Evolutionary conservation across 2,888 invertebrate species (phyloP), one percentile per base, ranked within the genome.

Genomic region (Odontocolon sp.): DNA sequence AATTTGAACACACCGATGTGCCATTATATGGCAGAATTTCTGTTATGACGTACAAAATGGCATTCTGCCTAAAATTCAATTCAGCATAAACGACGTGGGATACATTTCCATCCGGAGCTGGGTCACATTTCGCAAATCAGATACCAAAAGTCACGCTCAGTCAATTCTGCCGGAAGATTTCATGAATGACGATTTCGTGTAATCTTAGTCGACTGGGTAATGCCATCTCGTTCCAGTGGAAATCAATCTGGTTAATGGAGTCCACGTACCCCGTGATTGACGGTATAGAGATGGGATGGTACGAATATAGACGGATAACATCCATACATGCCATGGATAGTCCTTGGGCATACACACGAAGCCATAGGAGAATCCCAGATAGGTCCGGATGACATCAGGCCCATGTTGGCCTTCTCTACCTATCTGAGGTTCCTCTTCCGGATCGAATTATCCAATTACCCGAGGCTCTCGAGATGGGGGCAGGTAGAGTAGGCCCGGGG

Each of bases 401-500:
- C 50, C 40, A 23, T n/a, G 31, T 11, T 6, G 4, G 3, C 4
- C 18, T 14, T 38, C 57, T 45, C 52, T 9, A 56, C 54, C 63
- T 36, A 31, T 33, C 40, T 70, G 78, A 63, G 50, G 57, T 67
- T 70, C 68, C 52, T 54, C 72, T 79, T 84, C 85, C 83, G 84
- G 84, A 83, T 86, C 84, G 85, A 87, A 87, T 87, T 87, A 88
- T 86, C 85, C 87, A 88, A 88, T 88, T 88, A 88, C 83, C 83
- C 82, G 82, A 73, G 81, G 83, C 81, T 80, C 79, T 8, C 16
- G 38, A 26, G 18, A 18, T 28, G 42, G 50, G 26, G 47, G 38
- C 40, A 18, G 26, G 47, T 6, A 63, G 59, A 40, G 38, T 16
- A n/a, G 63, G 63, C 64, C 47, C 28, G 38, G 33, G 26, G 28